These are phyloP conservation scores for Brachionus paranguensis DNA, from an alignment of 1,140 invertebrate genomes.

Conservation along the genomic window DNA sequence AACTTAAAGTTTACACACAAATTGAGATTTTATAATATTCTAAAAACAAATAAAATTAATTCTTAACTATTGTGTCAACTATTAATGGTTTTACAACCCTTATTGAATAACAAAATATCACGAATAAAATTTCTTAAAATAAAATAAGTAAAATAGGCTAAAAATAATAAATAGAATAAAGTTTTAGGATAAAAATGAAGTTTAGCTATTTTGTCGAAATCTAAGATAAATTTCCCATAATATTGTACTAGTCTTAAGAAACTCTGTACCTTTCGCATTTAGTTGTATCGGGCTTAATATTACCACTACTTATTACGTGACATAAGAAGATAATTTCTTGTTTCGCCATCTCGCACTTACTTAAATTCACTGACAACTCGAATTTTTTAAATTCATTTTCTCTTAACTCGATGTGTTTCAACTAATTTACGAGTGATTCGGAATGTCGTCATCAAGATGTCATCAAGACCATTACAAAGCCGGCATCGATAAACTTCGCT, in stretches of 20 bases:
- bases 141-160: no score
- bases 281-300: background rate
- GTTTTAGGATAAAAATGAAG: constrained; percentile 41
- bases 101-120: no score
- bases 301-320: background rate
- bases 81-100: no score
- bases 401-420: background rate
- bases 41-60: no score
- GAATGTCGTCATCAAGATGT: constrained; percentile 16
- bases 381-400: background rate
- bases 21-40: no score
- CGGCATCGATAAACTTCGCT: background rate
- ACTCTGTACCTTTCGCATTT: constrained; percentile 14
- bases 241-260: constrained; percentile 45
- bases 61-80: no score
- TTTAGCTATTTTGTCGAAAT: constrained; percentile 51
- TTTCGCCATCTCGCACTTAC: background rate
- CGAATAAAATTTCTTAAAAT: no score
- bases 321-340: background rate
- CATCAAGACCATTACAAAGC: constrained; percentile 27
- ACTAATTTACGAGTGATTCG: background rate
- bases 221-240: constrained; percentile 49
- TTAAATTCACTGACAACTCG: background rate
- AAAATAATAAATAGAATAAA: no score
- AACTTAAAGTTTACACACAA: no score